Base-by-base conservation (phyloP, 2,888 invertebrate species). In the Sturmia bella region DNA sequence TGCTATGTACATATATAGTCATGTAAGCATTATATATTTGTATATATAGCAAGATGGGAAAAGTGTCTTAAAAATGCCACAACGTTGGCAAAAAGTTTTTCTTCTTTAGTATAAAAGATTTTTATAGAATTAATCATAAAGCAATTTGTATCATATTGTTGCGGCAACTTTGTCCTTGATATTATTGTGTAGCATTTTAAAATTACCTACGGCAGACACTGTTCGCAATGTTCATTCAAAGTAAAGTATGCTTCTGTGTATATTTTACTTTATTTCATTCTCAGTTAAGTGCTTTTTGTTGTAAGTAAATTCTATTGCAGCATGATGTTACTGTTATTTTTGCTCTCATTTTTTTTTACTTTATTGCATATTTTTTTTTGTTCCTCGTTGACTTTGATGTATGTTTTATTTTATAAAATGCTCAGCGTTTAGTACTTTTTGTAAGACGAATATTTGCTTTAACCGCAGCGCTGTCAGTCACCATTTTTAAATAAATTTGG, bases 241-340 rank as follows among this genome's bases (percentile, higher is more conserved):
- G 1, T 37, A 15, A n/a, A 32, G 32, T 7, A 32, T 7, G 32
- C 9, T 32, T 32, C 32, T 32, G 7, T 7, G 32, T 27, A 27
- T 32, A 32, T 59, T 24, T 59, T 52, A 7, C 57, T 54, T 63
- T 66, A 54, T 66, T 50, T 56, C 52, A 13, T 48, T 69, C 69
- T 64, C 64, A 78, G 69, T 73, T 82, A 82, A 82, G 81, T 82
- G 78, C 74, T 64, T 74, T 82, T 82, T 74, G 78, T 27, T 78
- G 82, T 82, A 66, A 74, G 37, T 17, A 64, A 54, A 41, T 63
- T 69, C 63, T 63, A 43, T 66, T 68, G 12, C 21, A 39, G 41
- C 39, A 24, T n/a, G 37, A 39, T 39, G 17, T 19, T 48, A 13
- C 9, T 64, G 27, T 54, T 32, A 5, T 52, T 59, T 12, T 76